Evolutionary conservation across 2,113 vertebrate species (phyloP), one percentile per base, ranked within the genome.

Genomic region (Seriola quinqueradiata): DNA sequence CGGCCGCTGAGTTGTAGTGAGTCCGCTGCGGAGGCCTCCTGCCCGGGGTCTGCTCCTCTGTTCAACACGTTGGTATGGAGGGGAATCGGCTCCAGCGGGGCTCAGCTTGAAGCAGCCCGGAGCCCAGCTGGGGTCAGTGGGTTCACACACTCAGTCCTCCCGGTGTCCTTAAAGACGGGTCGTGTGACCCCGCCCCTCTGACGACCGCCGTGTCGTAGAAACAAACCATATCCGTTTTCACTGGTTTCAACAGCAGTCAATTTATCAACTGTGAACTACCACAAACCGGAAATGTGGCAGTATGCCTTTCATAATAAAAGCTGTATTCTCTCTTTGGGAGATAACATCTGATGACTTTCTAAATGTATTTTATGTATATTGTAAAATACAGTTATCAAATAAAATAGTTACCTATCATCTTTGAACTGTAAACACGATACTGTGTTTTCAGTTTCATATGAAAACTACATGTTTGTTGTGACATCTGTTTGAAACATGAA

Each of bases 91-190:
- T 83, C 71, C 79, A 40, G 73, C 68, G 55, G 74, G 68, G 2
- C 10, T 81, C 57, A 2, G 70, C 42, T 8, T n/a, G 61, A 34
- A 8, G 57, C 72, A 5, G n/a, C 54, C 67, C 75, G 42, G 52
- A 46, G 3, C 4, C 23, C 63, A 9, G 60, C 66, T 0, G 44
- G 69, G 91, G 90, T 93, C 92, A 91, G 5, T 54, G 83, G 89
- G 92, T 92, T 93, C 89, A 82, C 8, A 38, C 75, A 82, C 52
- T 17, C 69, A 14, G 42, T 58, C 40, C 81, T 78, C 82, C 50
- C 52, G 55, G 81, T 94, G 93, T 93, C 93, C 94, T 95, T 81
- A 93, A 91, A 90, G 59, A 84, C 69, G 86, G 91, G 90, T 94
- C 92, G 89, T 36, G 75, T 82, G 86, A 60, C 87, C 78, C 88